Evolutionary conservation across 2,797 vertebrate species (phyloP).

Genomic region (Tenualosa ilisha): DNA sequence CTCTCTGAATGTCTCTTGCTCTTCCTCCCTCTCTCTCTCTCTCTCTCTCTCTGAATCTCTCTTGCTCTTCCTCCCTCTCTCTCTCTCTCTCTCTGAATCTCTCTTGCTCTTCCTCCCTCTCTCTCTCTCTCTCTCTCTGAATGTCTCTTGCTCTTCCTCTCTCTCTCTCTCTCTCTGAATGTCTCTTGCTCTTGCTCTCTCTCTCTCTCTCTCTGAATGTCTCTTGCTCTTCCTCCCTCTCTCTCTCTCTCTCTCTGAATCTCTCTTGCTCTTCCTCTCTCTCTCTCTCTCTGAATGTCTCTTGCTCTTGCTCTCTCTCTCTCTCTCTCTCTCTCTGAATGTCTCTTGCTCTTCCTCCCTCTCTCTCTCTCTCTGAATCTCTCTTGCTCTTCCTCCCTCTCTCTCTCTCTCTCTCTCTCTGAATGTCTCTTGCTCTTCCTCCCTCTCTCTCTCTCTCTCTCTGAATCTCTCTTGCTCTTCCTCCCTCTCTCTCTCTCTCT

Average conservation of each 20-base stretch:
- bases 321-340: not conserved
- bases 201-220: not conserved
- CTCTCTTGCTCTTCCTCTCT: too few species aligned
- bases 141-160: not conserved
- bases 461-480: not conserved
- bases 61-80: not conserved
- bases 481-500: not conserved
- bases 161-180: too few species aligned
- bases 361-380: too few species aligned
- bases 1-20: not conserved
- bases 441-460: too few species aligned
- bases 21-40: not conserved
- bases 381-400: not conserved
- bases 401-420: not conserved
- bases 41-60: not conserved
- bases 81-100: too few species aligned
- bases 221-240: not conserved
- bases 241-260: too few species aligned
- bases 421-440: not conserved
- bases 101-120: not conserved
- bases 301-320: not conserved
- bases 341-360: not conserved
- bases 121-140: not conserved
- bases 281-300: too few species aligned
- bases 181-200: not conserved